Evolutionary conservation across 2,888 invertebrate genomes (phyloP), one percentile per base, ranked within the genome.

Genomic region (Acanthopleura granulata): DNA sequence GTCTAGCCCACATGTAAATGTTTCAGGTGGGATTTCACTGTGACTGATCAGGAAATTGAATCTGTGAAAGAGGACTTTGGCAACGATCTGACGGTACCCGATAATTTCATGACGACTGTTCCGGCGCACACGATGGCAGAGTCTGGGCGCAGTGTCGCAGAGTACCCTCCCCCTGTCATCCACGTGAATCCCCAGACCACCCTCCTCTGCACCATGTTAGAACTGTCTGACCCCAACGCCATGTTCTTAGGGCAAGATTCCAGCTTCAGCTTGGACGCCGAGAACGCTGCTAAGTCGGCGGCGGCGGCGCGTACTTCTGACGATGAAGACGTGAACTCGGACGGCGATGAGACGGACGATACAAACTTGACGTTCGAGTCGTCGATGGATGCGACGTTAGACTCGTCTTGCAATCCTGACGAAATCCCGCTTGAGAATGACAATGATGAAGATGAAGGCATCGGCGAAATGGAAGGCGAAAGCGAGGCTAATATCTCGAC

Each of bases 81-180:
- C 57, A 92, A 92, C 73, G 92, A 94, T 84, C 91, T 97, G 72
- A 90, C 89, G 70, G 93, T 99, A 75, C 96, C 96, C 0, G 91
- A 93, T 0, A 95, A 94, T 91, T 99, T 99, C 91, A 92, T 92
- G 25, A 93, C 92, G 82, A 97, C 96, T 16, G 95, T 94, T 0
- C 93, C 94, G 62, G 90, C 93, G 0, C 94, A 93, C 77, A 78
- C 87, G 27, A 79, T 80, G 14, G 73, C 74, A 30, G 72, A 75
- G 49, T 75, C 78, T 4, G 78, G 76, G 75, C 76, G 79, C 72
- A 75, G 76, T 49, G 78, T 78, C 12, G 50, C 76, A 6, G 69
- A 73, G 30, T 74, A 75, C 0, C 77, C 77, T 16, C 62, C 79
- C 1, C 82, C 83, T n/a, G 49, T 77, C 70, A 78, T 78, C 12